These are phyloP conservation scores for Oxyruncus cristatus DNA, from an alignment of 2,113 vertebrate species.

Conservation along the genomic window DNA sequence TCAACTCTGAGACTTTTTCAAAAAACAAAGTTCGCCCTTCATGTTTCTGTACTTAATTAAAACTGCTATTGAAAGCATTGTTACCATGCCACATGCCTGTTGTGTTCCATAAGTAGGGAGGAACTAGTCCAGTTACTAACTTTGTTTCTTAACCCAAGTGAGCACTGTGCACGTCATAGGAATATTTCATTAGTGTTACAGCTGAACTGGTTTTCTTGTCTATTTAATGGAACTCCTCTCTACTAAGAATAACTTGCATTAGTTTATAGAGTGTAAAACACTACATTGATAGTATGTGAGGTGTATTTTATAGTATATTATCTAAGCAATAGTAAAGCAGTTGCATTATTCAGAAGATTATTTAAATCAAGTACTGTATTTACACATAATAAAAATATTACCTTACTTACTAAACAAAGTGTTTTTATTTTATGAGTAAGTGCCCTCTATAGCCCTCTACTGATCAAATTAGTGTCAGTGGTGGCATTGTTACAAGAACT, in stretches of 20 bases:
- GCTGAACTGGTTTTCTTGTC: background rate
- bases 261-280: background rate
- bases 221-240: background rate
- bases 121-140: background rate
- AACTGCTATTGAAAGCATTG: background rate
- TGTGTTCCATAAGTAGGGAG: background rate
- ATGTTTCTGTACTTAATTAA: background rate
- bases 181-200: background rate
- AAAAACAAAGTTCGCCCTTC: background rate
- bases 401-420: background rate
- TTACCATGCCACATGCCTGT: accelerated
- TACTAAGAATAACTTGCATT: background rate
- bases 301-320: background rate
- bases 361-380: background rate
- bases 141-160: background rate
- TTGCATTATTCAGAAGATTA: background rate
- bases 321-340: background rate
- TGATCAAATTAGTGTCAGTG: background rate
- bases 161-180: background rate
- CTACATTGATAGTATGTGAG: background rate
- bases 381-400: background rate
- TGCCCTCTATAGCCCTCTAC: background rate
- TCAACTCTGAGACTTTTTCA: background rate
- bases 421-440: background rate
- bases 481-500: background rate